Evolutionary conservation across 2,113 vertebrate genomes (phyloP).

Genomic region (Holacanthus passer): DNA sequence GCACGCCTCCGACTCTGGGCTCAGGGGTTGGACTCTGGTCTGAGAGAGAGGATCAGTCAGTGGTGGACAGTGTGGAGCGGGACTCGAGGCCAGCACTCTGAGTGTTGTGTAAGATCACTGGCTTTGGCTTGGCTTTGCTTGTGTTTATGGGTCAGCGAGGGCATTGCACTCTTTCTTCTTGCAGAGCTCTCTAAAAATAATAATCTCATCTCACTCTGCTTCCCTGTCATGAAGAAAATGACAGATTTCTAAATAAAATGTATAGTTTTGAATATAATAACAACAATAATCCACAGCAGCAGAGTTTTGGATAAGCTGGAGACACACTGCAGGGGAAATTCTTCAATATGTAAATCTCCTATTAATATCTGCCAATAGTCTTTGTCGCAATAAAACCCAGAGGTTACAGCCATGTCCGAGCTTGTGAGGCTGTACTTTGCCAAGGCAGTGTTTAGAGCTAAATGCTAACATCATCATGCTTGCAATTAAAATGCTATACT

Average conservation of each 20-base stretch:
- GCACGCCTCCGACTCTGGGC: slow-evolving; percentile 64
- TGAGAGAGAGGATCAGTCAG: slow-evolving; percentile 64
- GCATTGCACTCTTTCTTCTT: slow-evolving; percentile 17
- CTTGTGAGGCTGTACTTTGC: too few relatives aligned
- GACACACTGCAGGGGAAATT: too few relatives aligned
- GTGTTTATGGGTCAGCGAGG: slow-evolving; percentile 39
- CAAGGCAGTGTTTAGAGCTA: too few relatives aligned
- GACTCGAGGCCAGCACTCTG: background rate
- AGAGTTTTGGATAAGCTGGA: too few relatives aligned
- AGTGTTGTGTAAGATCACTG: slow-evolving; percentile 48
- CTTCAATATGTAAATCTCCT: too few relatives aligned
- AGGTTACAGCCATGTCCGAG: too few relatives aligned
- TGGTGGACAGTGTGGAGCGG: slow-evolving; percentile 11
- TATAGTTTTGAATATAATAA: too few relatives aligned
- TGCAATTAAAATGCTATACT: too few relatives aligned
- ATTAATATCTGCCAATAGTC: too few relatives aligned
- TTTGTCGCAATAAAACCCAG: too few relatives aligned
- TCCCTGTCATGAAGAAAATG: background rate
- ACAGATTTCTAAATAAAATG: background rate
- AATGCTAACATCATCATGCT: too few relatives aligned
- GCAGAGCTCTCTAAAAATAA: slow-evolving; percentile 13
- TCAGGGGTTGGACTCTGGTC: slow-evolving; percentile 43
- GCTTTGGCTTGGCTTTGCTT: slow-evolving; percentile 9
- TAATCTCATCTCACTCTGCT: background rate
- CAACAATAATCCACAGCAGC: too few relatives aligned